Evolutionary conservation across 2,113 vertebrate genomes (phyloP), one percentile per base, ranked within the genome.

Genomic region (Sigmodon hispidus): DNA sequence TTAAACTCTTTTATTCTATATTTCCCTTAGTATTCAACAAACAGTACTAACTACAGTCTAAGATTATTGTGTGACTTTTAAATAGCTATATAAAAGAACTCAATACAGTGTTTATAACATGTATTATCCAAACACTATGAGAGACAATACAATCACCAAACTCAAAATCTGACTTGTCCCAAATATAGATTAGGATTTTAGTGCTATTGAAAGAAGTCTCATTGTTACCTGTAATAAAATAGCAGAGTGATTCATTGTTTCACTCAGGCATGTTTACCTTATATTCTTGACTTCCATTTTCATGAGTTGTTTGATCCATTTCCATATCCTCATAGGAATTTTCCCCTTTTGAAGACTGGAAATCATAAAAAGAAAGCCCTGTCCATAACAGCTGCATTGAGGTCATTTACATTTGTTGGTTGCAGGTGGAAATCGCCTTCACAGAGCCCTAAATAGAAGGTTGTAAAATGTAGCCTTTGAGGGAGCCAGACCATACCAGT

Each of bases 371-470:
- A 69, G 83, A 86, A 86, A 76, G 93, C 72, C 31, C 88, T 96
- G 80, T 92, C 94, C 40, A 67, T 86, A 57, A 85, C 93, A 96
- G 61, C 93, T 95, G 96, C 93, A 93, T 90, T 94, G 95, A 95
- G 94, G 90, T 97, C 95, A 96, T 93, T 92, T 96, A 90, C 36
- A 3, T 93, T 96, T 92, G 87, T 77, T 90, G 80, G 88, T 55
- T 96, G 94, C 96, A 97, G 96, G 93, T 97, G 94, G 94, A 98
- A 96, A 95, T 96, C 94, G 96, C 95, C 89, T 96, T 96, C 95
- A 91, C 88, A 95, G 75, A 91, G 69, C 48, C 88, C 76, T 91
- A 95, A 96, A 95, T 88, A 97, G 96, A 96, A 95, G 34, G 85
- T 81, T 96, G 94, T 97, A 98, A 97, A 97, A 97, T 89, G n/a